phyloP scores from a whole-genome alignment of 2,113 vertebrate genomes.

The Malurus alboscapulatus region DNA sequence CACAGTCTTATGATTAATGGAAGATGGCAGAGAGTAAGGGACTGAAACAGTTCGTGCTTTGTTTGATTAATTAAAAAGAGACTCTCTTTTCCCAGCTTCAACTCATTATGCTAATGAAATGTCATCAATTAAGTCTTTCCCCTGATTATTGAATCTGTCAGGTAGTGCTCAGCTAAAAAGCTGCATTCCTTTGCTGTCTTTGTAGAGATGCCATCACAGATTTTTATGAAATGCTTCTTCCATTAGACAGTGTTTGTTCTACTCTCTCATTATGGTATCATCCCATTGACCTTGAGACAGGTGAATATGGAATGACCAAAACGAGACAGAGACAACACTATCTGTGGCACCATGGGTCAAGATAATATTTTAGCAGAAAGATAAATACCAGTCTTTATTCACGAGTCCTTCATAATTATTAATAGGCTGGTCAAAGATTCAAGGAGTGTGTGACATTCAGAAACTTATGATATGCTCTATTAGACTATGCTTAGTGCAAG shows the following conservation, averaged over 20 bases:
- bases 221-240: conserved; percentile 66
- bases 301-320: conserved; percentile 28
- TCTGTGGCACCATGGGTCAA: conserved; percentile 25
- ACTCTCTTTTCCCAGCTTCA: conserved; percentile 78
- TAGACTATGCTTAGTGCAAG: background rate
- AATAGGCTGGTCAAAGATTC: conserved; percentile 50
- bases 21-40: conserved; percentile 78
- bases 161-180: conserved; percentile 71
- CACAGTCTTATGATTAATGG: conserved; percentile 76
- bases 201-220: conserved; percentile 57
- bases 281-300: conserved; percentile 68
- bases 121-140: conserved; percentile 83
- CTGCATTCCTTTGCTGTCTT: conserved; percentile 71
- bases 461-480: background rate
- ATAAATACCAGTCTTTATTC: conserved; percentile 52
- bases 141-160: conserved; percentile 82
- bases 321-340: conserved; percentile 20
- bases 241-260: conserved; percentile 65
- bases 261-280: conserved; percentile 61
- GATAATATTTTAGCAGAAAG: conserved; percentile 51
- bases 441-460: conserved; percentile 47
- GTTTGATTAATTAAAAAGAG: conserved; percentile 84
- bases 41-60: conserved; percentile 77
- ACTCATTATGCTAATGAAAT: conserved; percentile 86
- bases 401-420: conserved; percentile 54